These are phyloP conservation scores for Phyllopteryx taeniolatus DNA, from an alignment of 2,113 vertebrate species.

Conservation along the genomic window DNA sequence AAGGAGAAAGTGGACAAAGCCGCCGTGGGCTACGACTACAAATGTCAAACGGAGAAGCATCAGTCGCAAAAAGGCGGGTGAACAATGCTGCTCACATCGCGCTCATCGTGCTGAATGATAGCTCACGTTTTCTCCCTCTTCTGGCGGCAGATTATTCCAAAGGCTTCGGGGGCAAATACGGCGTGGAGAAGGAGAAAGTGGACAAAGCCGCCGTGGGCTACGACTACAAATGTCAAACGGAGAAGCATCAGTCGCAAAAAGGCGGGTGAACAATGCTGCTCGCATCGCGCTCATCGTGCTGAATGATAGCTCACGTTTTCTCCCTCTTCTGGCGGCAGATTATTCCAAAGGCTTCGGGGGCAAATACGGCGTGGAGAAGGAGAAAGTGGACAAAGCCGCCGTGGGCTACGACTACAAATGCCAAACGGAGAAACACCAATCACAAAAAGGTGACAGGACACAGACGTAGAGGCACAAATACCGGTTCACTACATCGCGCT, in stretches of 20 bases:
- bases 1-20: constrained; percentile 81
- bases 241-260: constrained; percentile 73
- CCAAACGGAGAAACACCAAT: constrained; percentile 72
- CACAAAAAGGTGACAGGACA: constrained; percentile 36
- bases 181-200: constrained; percentile 81
- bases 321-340: constrained; percentile 42
- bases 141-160: constrained; percentile 64
- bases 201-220: constrained; percentile 76
- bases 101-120: background rate
- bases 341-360: constrained; percentile 74
- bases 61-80: constrained; percentile 57
- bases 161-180: constrained; percentile 79
- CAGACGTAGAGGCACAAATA: background rate
- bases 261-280: background rate
- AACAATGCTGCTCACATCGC: background rate
- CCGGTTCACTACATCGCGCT: background rate
- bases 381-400: constrained; percentile 79
- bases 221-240: constrained; percentile 68
- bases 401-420: constrained; percentile 71
- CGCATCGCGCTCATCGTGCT: background rate
- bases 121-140: background rate
- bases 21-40: constrained; percentile 71
- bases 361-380: constrained; percentile 82
- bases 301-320: background rate
- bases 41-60: constrained; percentile 70